Conservation (phyloP, 1,140 invertebrate species). For the Plectrocnemia conspersa region DNA sequence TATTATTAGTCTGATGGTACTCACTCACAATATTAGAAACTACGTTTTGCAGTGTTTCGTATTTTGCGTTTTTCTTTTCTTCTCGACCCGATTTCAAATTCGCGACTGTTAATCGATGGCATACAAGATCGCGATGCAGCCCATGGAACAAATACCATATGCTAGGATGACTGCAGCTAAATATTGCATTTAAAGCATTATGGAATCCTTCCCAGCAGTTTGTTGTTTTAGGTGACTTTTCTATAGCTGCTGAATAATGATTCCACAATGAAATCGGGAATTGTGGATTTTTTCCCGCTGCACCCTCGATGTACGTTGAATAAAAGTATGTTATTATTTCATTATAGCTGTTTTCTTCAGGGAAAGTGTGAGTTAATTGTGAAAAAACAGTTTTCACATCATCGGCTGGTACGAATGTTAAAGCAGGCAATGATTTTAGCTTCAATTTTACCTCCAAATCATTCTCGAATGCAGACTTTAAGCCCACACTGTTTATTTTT, state of each 20-base stretch:
- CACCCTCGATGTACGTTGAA: too few relatives aligned
- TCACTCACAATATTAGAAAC: background rate
- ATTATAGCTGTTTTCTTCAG: background rate
- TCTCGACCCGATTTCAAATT: background rate
- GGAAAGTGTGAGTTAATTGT: background rate
- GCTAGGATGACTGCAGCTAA: slow-evolving; percentile 10
- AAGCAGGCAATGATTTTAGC: slow-evolving; percentile 1
- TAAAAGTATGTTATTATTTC: background rate
- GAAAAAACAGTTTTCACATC: background rate
- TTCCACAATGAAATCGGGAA: background rate
- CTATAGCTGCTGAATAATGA: slow-evolving; percentile 3
- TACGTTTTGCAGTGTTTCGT: background rate
- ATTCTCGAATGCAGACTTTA: background rate
- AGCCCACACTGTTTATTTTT: background rate
- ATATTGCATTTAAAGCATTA: slow-evolving; percentile 4
- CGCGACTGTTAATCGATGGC: background rate
- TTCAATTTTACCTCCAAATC: background rate
- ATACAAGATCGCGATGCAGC: background rate
- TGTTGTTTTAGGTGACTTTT: slow-evolving; percentile 16
- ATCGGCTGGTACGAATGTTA: background rate
- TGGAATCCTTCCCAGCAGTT: slow-evolving; percentile 24
- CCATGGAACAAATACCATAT: slow-evolving; percentile 5
- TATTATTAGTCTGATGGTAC: background rate
- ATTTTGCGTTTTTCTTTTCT: background rate
- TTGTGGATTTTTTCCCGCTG: background rate